Evolutionary conservation across 2,113 vertebrate species (phyloP).

Genomic region (Myrmecophaga tridactyla): DNA sequence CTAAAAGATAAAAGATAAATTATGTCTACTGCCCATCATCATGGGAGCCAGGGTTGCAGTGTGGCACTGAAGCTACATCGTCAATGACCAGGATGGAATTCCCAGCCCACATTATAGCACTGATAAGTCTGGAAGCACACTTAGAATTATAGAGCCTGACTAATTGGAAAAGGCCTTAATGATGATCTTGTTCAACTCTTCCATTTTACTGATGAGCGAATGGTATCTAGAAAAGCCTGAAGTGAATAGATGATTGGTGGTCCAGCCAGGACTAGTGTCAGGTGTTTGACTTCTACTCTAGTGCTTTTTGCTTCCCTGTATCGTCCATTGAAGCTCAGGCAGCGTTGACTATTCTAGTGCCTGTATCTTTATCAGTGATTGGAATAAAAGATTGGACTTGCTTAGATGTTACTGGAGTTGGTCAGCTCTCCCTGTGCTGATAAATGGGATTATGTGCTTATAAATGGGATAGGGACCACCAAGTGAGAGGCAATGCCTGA

Average conservation of each 20-base stretch:
- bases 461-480: not conserved
- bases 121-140: accelerated
- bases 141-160: accelerated
- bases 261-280: accelerated
- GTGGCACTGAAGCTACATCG: not conserved
- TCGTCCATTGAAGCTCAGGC: accelerated
- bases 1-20: not conserved
- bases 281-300: not conserved
- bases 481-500: accelerated
- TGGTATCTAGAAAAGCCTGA: no score
- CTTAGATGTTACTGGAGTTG: not conserved
- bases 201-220: not conserved
- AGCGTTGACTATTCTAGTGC: accelerated
- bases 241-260: not conserved
- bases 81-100: accelerated
- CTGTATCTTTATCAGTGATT: not conserved
- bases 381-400: not conserved
- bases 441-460: no score
- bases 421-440: not conserved
- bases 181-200: not conserved
- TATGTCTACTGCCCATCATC: accelerated
- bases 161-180: accelerated
- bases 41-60: not conserved
- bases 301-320: accelerated
- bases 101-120: accelerated